A percentile compares a stretch with the other conserved stretches of the same genome.
Evolutionary conservation across 2,113 vertebrate species (phyloP).

Genomic region (Benitochromis conjunctus): DNA sequence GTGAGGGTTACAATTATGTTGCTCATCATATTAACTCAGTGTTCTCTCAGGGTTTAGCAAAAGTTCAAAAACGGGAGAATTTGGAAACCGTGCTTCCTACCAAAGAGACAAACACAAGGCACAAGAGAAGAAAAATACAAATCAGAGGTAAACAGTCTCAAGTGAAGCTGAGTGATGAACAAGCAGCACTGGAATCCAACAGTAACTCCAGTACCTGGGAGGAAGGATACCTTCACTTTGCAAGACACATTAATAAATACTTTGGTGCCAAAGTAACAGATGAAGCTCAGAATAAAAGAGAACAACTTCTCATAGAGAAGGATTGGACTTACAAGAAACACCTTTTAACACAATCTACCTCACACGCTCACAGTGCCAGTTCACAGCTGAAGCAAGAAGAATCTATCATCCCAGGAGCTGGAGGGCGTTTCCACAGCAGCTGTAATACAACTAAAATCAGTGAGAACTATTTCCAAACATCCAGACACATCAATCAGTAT

Average conservation of each 20-base stretch:
- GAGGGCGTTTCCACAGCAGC: conserved; percentile 65
- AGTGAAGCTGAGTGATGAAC: neutral
- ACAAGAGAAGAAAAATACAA: conserved; percentile 13
- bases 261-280: conserved; percentile 63
- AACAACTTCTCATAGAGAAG: neutral
- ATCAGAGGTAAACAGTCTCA: neutral
- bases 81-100: neutral
- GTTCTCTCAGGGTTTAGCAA: conserved; percentile 28
- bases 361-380: neutral
- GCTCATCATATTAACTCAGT: conserved; percentile 67
- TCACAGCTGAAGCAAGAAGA: neutral
- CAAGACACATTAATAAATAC: conserved; percentile 69
- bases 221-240: conserved; percentile 61
- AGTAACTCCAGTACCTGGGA: conserved; percentile 33
- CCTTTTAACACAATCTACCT: neutral
- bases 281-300: neutral
- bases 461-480: conserved; percentile 60
- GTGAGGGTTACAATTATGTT: conserved; percentile 70
- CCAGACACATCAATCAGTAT: conserved; percentile 63
- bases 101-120: neutral
- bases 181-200: neutral
- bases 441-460: conserved; percentile 51
- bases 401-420: neutral
- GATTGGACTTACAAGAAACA: neutral
- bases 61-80: neutral